phyloP scores from a whole-genome alignment of 2,888 invertebrate species.

The Drosophila nr. fundita region DNA sequence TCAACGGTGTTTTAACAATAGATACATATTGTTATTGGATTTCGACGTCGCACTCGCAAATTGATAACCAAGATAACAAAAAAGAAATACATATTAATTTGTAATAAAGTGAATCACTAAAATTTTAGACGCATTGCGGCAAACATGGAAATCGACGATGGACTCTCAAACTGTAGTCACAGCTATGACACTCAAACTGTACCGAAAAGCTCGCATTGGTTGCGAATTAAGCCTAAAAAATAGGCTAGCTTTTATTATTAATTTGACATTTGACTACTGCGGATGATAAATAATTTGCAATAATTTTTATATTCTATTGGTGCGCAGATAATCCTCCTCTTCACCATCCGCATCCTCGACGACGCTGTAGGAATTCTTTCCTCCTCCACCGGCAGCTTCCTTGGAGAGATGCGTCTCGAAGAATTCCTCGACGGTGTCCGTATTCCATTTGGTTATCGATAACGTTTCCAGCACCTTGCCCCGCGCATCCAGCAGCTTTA shows the following conservation, averaged over 20 bases:
- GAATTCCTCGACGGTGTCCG: slow-evolving; percentile 98
- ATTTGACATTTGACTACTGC: slow-evolving; percentile 42
- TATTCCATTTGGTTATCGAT: slow-evolving; percentile 99
- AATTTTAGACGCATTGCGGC: slow-evolving; percentile 58
- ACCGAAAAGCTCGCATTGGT: slow-evolving; percentile 43
- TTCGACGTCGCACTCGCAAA: slow-evolving; percentile 15
- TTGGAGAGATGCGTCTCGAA: slow-evolving; percentile 93
- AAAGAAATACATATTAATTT: slow-evolving; percentile 46
- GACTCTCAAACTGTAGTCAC: slow-evolving; percentile 1
- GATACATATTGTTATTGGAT: slow-evolving; percentile 48
- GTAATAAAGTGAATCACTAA: slow-evolving; percentile 59
- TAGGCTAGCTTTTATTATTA: slow-evolving; percentile 49
- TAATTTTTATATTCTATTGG: slow-evolving; percentile 61
- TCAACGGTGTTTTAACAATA: slow-evolving; percentile 34
- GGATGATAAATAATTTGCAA: slow-evolving; percentile 9
- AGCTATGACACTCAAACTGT: slow-evolving; percentile 10
- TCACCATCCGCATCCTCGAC: slow-evolving; percentile 86
- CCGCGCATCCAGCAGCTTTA: slow-evolving; percentile 94
- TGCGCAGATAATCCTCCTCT: slow-evolving; percentile 82
- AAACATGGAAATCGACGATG: slow-evolving; percentile 24
- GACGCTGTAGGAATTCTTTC: slow-evolving; percentile 82
- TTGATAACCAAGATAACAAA: slow-evolving; percentile 66
- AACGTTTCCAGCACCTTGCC: slow-evolving; percentile 94
- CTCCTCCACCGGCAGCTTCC: slow-evolving; percentile 37
- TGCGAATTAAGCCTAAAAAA: slow-evolving; percentile 32